Conservation (phyloP, 2,888 invertebrate species). For the Synanthedon myopaeformis region DNA sequence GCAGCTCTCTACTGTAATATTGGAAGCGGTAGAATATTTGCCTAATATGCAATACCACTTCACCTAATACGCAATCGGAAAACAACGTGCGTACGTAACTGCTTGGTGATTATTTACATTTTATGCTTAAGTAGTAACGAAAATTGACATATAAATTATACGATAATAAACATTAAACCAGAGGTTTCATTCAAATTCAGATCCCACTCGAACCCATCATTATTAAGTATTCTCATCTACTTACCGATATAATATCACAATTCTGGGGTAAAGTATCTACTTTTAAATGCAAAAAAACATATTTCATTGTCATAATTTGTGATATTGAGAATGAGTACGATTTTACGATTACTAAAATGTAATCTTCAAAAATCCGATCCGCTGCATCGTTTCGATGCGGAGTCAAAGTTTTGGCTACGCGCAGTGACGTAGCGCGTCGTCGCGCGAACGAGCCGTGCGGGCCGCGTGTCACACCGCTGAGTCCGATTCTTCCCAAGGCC, state of each 20-base stretch:
- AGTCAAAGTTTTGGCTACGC: constrained; percentile 8
- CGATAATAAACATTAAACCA: too few species aligned
- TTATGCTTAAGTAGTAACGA: too few species aligned
- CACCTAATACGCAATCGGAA: too few species aligned
- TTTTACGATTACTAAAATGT: constrained; percentile 1
- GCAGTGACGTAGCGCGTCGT: constrained; percentile 5
- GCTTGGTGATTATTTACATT: too few species aligned
- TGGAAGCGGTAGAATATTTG: too few species aligned
- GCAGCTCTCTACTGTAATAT: neutral
- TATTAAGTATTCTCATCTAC: constrained; percentile 21
- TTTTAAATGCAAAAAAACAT: constrained; percentile 41
- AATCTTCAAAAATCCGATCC: neutral
- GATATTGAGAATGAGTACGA: constrained; percentile 3
- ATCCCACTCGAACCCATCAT: neutral
- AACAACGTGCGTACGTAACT: too few species aligned
- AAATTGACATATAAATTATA: too few species aligned
- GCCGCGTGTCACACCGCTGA: constrained; percentile 45
- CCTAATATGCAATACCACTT: too few species aligned
- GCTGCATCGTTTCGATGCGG: constrained; percentile 3
- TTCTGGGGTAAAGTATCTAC: constrained; percentile 27
- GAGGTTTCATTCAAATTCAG: too few species aligned
- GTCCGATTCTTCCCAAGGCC: constrained; percentile 65
- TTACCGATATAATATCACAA: constrained; percentile 43
- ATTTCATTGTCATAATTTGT: constrained; percentile 7
- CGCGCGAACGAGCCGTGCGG: constrained; percentile 1